phyloP scores from a whole-genome alignment of 1,140 invertebrate genomes.

The Physella acuta region DNA sequence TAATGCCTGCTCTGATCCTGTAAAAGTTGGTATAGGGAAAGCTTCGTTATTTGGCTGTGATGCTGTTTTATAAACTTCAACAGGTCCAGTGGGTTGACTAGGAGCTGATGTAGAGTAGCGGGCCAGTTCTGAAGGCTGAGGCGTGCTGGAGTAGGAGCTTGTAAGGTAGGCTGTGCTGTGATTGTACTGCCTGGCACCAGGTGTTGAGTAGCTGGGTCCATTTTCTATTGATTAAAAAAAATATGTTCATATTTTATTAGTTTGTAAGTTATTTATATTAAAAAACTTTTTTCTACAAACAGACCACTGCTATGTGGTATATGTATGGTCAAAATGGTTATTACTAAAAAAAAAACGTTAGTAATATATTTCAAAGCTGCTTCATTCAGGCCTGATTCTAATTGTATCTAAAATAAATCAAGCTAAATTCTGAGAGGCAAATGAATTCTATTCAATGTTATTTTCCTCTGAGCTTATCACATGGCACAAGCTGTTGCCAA shows the following conservation, averaged over 20 bases:
- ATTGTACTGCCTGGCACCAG: neutral
- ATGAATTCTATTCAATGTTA: no score
- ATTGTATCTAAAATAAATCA: no score
- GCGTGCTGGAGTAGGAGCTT: neutral
- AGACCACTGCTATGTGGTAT: no score
- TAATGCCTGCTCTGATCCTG: neutral
- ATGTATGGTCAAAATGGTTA: no score
- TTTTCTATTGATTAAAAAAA: constrained; percentile 20
- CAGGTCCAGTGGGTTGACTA: neutral
- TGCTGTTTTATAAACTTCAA: neutral
- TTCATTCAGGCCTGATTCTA: no score
- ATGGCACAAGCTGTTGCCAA: no score
- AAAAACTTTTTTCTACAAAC: no score
- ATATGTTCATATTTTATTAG: constrained; percentile 1
- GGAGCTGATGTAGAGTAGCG: neutral
- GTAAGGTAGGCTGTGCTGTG: neutral
- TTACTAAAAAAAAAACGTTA: no score
- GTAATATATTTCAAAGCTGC: no score
- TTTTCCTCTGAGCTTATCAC: no score
- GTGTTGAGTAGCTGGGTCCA: constrained; percentile 20
- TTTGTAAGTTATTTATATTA: no score
- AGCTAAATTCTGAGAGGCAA: no score
- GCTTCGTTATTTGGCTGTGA: neutral
- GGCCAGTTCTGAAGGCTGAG: neutral
- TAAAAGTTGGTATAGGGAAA: neutral